Percentiles rank a stretch among this genome's conserved stretches.
These are phyloP conservation scores for Coptotermes formosanus DNA, from an alignment of 1,140 invertebrate genomes.

Conservation along the genomic window DNA sequence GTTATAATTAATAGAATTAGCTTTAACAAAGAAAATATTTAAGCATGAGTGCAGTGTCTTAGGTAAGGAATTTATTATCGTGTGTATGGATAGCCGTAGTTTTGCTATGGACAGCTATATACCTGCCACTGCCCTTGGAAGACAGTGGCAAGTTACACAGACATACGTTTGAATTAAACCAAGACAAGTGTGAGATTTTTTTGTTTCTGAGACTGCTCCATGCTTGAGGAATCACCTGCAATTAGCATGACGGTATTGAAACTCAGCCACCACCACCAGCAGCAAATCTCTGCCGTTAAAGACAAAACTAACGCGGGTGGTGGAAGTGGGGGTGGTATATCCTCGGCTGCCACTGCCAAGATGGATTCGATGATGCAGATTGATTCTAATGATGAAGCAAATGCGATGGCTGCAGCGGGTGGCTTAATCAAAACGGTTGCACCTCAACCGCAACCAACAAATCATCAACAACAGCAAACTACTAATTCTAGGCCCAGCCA, in stretches of 20 bases:
- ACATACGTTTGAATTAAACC: neutral
- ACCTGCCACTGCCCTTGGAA: neutral
- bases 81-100: neutral
- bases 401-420: neutral
- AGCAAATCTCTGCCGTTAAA: neutral
- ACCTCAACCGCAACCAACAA: neutral
- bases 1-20: no score
- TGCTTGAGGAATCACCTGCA: conserved; percentile 26
- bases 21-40: no score
- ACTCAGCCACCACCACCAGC: conserved; percentile 16
- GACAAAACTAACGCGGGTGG: neutral
- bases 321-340: neutral
- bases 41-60: neutral
- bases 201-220: neutral
- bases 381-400: neutral
- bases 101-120: neutral
- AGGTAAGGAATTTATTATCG: no score
- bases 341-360: conserved; percentile 3
- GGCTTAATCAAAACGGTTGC: neutral
- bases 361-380: neutral
- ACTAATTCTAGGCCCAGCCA: conserved; percentile 25
- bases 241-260: conserved; percentile 29
- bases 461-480: neutral
- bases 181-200: neutral
- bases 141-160: neutral